These are phyloP conservation scores for Margaritifera margaritifera DNA, from an alignment of 2,888 invertebrate species.

Conservation along the genomic window DNA sequence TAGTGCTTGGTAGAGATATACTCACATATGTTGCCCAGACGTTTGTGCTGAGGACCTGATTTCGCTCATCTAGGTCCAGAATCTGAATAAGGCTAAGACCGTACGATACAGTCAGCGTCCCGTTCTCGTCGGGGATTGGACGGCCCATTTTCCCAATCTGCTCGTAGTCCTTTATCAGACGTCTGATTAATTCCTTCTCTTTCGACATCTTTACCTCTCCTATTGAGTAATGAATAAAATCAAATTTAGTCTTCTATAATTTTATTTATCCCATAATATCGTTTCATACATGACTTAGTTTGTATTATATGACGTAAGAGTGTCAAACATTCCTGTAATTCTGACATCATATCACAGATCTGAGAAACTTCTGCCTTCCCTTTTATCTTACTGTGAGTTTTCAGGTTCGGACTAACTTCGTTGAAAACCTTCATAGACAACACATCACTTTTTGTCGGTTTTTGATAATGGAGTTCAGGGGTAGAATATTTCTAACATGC, in stretches of 20 bases:
- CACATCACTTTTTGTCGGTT: no score
- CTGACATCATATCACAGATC: no score
- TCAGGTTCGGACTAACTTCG: no score
- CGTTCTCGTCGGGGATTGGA: slow-evolving; percentile 68
- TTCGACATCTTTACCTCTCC: slow-evolving; percentile 67
- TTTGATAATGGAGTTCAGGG: no score
- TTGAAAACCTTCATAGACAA: no score
- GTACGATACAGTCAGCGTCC: slow-evolving; percentile 66
- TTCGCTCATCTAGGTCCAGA: slow-evolving; percentile 72
- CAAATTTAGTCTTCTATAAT: slow-evolving; percentile 6
- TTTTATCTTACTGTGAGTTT: no score
- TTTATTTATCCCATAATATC: background rate
- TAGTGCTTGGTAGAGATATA: slow-evolving; percentile 12
- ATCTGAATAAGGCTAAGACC: slow-evolving; percentile 72
- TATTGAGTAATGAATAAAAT: slow-evolving; percentile 22
- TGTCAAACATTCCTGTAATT: no score
- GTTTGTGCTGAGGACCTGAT: slow-evolving; percentile 72
- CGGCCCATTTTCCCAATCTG: slow-evolving; percentile 68
- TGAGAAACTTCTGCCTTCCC: no score
- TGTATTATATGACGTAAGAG: no score
- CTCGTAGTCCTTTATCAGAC: slow-evolving; percentile 66
- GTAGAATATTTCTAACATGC: no score
- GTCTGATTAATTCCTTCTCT: slow-evolving; percentile 70
- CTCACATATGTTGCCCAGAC: slow-evolving; percentile 73
- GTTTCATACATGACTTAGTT: no score